phyloP scores from a whole-genome alignment of 2,888 invertebrate species.

The Blomia tropicalis region DNA sequence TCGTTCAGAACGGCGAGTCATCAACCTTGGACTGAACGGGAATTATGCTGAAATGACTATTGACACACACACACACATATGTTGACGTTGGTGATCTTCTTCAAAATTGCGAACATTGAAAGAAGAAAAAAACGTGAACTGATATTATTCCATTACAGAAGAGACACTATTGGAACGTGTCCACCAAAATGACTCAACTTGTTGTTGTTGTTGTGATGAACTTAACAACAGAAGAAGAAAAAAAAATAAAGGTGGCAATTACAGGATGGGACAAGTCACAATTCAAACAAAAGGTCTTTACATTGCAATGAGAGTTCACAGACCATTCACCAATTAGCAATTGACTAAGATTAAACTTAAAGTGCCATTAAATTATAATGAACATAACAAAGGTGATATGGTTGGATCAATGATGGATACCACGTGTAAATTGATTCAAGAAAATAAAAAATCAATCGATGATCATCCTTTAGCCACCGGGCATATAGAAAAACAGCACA shows the following conservation, averaged over 20 bases:
- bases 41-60: neutral
- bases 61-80: neutral
- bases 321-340: too few relatives aligned
- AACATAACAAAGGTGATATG: too few relatives aligned
- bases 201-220: neutral
- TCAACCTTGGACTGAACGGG: slow-evolving; percentile 12
- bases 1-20: slow-evolving; percentile 7
- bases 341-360: too few relatives aligned
- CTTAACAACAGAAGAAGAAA: neutral
- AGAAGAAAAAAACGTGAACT: neutral
- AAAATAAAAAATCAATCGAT: too few relatives aligned
- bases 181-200: neutral
- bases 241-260: neutral
- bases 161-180: neutral
- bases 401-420: too few relatives aligned
- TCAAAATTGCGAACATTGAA: too few relatives aligned
- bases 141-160: neutral
- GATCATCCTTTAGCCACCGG: too few relatives aligned
- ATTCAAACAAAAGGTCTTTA: too few relatives aligned
- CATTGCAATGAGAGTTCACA: too few relatives aligned
- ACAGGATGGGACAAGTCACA: neutral
- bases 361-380: too few relatives aligned
- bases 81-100: neutral
- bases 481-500: too few relatives aligned
- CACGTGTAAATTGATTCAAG: too few relatives aligned